Evolutionary conservation across 2,888 invertebrate genomes (phyloP).

Genomic region (Aleiodes alternator): DNA sequence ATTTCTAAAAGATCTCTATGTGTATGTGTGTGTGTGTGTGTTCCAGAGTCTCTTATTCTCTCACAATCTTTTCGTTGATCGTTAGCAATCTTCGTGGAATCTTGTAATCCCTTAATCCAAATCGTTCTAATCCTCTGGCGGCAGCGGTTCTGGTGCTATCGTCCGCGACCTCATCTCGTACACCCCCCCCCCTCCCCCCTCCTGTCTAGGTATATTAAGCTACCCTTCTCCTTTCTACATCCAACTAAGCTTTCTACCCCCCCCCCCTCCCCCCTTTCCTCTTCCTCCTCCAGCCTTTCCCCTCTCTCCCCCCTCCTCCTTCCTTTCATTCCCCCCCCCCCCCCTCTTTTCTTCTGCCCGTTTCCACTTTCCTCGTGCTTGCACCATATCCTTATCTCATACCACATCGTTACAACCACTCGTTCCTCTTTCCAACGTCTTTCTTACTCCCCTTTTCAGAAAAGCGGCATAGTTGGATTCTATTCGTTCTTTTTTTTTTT

Average conservation of each 20-base stretch:
- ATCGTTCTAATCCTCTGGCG: conserved; percentile 51
- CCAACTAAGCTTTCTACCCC: conserved; percentile 54
- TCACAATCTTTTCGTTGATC: conserved; percentile 54
- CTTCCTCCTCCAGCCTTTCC: conserved; percentile 47
- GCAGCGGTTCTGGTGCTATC: conserved; percentile 49
- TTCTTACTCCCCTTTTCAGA: not conserved
- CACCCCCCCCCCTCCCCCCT: conserved; percentile 7
- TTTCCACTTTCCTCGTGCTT: too few relatives aligned
- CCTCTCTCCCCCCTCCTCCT: conserved; percentile 1
- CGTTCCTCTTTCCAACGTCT: not conserved
- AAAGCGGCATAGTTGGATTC: not conserved
- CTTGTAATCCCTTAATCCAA: conserved; percentile 57
- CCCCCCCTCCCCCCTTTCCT: conserved; percentile 41
- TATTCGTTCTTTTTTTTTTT: not conserved
- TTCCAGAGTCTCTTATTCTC: conserved; percentile 30
- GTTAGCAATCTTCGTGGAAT: conserved; percentile 56
- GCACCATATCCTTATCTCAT: conserved; percentile 35
- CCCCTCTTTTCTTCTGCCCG: not conserved
- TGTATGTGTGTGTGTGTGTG: too few relatives aligned
- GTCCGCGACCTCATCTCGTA: conserved; percentile 53
- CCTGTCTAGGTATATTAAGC: conserved; percentile 54
- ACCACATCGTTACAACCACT: conserved; percentile 8
- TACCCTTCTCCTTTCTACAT: conserved; percentile 52
- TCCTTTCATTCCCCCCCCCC: conserved; percentile 16
- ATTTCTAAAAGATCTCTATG: not conserved